Evolutionary conservation across 1,140 invertebrate genomes (phyloP).

Genomic region (Lepidostoma basale): DNA sequence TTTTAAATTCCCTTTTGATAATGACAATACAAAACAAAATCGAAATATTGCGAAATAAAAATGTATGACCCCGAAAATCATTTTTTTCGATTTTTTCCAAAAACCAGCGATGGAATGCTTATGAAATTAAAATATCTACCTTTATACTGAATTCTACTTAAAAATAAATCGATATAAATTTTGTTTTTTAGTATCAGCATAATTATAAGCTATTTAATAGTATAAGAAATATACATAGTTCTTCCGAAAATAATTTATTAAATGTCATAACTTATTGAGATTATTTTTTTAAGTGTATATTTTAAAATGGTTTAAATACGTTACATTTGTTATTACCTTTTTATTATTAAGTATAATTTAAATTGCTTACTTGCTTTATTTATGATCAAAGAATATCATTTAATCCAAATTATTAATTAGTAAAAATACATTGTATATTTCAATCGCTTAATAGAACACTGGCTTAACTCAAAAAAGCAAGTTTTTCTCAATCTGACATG

Average conservation of each 20-base stretch:
- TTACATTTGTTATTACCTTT: too few relatives aligned
- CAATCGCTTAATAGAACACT: too few relatives aligned
- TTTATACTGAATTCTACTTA: not conserved
- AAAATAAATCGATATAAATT: conserved; percentile 1
- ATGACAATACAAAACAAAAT: not conserved
- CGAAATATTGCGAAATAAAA: conserved; percentile 1
- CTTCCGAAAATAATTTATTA: conserved; percentile 19
- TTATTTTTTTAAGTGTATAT: not conserved
- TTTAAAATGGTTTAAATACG: too few relatives aligned
- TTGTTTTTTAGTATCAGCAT: conserved; percentile 2
- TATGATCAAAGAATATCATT: too few relatives aligned
- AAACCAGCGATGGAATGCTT: not conserved
- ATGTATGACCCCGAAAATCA: conserved; percentile 3
- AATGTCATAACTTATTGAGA: conserved; percentile 8
- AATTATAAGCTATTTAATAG: conserved; percentile 17
- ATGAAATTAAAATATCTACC: conserved; percentile 10
- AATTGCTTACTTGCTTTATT: too few relatives aligned
- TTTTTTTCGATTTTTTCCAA: not conserved
- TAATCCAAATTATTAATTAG: too few relatives aligned
- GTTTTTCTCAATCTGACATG: too few relatives aligned
- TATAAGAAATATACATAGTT: conserved; percentile 29
- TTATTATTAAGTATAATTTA: too few relatives aligned
- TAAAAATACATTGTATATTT: too few relatives aligned
- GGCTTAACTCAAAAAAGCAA: too few relatives aligned
- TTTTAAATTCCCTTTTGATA: too few relatives aligned